These are phyloP conservation scores for Candidula unifasciata DNA, from an alignment of 2,888 invertebrate species.

Conservation along the genomic window DNA sequence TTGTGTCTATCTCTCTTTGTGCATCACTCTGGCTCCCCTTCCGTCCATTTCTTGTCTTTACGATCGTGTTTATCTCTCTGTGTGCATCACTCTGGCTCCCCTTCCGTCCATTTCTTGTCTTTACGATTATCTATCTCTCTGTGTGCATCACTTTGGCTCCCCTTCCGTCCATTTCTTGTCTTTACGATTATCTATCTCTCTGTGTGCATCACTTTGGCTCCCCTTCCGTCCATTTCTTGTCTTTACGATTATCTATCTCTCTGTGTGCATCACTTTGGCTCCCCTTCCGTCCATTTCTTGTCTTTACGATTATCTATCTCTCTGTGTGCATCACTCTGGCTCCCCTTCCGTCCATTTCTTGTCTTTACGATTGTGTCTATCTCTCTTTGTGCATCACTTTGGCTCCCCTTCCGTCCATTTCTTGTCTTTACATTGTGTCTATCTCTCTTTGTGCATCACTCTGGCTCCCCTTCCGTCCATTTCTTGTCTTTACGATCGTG, in stretches of 20 bases:
- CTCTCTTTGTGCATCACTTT: background rate
- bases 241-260: too few species aligned
- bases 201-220: background rate
- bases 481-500: too few species aligned
- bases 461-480: background rate
- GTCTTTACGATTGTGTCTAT: too few species aligned
- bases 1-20: background rate
- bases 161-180: background rate
- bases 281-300: background rate
- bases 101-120: background rate
- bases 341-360: background rate
- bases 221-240: background rate
- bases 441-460: background rate
- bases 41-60: background rate
- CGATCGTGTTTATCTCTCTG: too few species aligned
- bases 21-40: background rate
- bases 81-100: background rate
- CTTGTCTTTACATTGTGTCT: too few species aligned
- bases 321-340: background rate
- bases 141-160: background rate
- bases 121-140: background rate
- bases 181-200: too few species aligned
- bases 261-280: background rate
- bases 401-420: background rate
- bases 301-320: too few species aligned